Evolutionary conservation across 2,797 vertebrate species (phyloP), one percentile per base, ranked within the genome.

Genomic region (Phoeniculus purpureus): DNA sequence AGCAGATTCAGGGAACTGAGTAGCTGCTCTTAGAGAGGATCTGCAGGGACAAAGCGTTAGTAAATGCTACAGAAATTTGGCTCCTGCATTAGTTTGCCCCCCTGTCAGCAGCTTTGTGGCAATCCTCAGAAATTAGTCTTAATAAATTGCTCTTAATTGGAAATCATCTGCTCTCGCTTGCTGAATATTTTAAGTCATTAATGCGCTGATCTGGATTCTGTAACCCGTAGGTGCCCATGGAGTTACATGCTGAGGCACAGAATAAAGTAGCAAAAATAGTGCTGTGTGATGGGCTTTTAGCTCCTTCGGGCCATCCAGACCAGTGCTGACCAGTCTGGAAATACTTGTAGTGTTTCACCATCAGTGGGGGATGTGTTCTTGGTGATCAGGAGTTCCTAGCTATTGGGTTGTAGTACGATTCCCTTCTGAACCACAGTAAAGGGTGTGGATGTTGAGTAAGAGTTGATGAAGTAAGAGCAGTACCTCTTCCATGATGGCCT

Each of bases 401-500:
- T 87, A 76, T 86, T 60, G 58, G 72, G 94, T 82, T 89, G 73
- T 59, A 16, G 15, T 7, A 17, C 1, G 81, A 92, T 94, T 86
- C 75, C 60, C 68, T 75, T 25, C 51, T 0, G 0, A 72, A 40
- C 43, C 77, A 52, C 55, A 66, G 23, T 1, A 1, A 52, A 26
- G 66, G 2, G 26, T 93, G 89, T n/a, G 12, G 1, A 58, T 0
- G 76, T 13, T 54, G 79, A 91, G 87, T 94, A 92, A 95, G 87
- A 62, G 66, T 7, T 29, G 47, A 20, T 80, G 84, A 64, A 94
- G 75, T 23, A 18, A 9, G 65, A 89, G 51, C 87, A 60, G 85
- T 91, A 74, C 91, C 86, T 96, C 90, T 92, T 91, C 56, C 22
- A 19, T 32, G 74, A 51, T 48, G 86, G 60, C 37, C 40, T 78